Base-by-base conservation (phyloP, 2,797 vertebrate species). In the Scarus forsteni region DNA sequence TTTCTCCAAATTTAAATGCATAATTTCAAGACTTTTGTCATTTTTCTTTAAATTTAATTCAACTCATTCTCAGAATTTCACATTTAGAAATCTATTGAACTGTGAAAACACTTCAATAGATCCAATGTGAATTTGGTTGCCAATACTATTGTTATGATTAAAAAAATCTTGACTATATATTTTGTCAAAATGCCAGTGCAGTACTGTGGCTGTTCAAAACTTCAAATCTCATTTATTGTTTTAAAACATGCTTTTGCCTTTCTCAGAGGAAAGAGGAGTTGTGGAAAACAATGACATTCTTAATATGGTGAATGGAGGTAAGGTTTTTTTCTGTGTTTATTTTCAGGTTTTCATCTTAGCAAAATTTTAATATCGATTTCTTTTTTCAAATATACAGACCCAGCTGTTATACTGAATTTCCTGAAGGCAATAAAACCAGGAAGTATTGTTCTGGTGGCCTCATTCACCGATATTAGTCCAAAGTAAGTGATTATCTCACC, bases 271-370 rank as follows among this genome's bases (percentile, higher is more conserved):
- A 84, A 95, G 42, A 0, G 96, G 95, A 48, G 11, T 34, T 3
- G 63, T 95, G 60, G 73, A 95, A 78, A 89, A 56, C 27, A 68
- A 8, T 0, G 44, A 1, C 2, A 8, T 0, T 9, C 95, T 97
- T 0, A 92, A 97, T 84, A 95, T 95, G 92, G 87, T 89, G 63
- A 56, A 66, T 0, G 94, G 92, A 92, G 86, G 97, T 99, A 94
- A 85, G 95, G n/a, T 2, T 11, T 50, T 52, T 45, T 10, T 38
- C 3, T n/a, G 36, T 43, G 66, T 49, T 53, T 49, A 54, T 9
- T 9, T 7, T 35, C 15, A 16, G 12, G 11, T 69, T 56, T 71
- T 46, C 2, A 52, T 19, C 63, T 45, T 44, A 48, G 35, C 13
- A 3, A 53, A 50, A 62, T 9, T 19, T 48, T 49, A 15, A 60